Evolutionary conservation across 1,140 invertebrate species (phyloP).

Genomic region (Pseudomyrmex concolor): DNA sequence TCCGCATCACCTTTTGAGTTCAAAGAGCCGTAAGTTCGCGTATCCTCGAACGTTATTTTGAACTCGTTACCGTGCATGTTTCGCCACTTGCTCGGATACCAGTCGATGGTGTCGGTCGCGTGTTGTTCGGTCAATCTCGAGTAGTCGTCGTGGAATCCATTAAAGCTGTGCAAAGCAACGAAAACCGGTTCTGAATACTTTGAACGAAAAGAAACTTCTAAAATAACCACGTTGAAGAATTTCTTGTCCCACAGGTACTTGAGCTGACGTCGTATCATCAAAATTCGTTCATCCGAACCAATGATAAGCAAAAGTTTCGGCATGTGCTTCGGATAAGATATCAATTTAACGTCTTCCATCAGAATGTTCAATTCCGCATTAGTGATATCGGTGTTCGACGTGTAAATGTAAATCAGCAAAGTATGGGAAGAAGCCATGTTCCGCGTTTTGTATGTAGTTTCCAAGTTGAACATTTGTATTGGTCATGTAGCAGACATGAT

Average conservation of each 20-base stretch:
- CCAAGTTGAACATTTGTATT: not conserved
- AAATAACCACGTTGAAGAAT: not conserved
- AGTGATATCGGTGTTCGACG: not conserved
- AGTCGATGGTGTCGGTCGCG: not conserved
- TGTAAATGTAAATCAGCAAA: conserved; percentile 33
- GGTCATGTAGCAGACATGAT: not conserved
- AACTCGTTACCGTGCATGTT: not conserved
- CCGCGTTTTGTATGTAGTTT: no score
- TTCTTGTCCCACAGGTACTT: not conserved
- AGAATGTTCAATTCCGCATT: not conserved
- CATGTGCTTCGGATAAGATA: conserved; percentile 18
- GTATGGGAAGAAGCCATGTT: conserved; percentile 25
- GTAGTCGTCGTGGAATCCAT: conserved; percentile 13
- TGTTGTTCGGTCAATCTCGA: not conserved
- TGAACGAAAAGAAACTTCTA: conserved; percentile 1
- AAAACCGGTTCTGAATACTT: not conserved
- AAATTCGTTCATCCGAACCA: not conserved
- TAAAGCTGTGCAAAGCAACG: conserved; percentile 6
- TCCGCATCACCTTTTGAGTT: not conserved
- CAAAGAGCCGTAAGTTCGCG: conserved; percentile 1
- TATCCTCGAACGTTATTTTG: not conserved
- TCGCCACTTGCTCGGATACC: conserved; percentile 8
- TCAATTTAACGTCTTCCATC: not conserved
- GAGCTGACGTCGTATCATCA: conserved; percentile 3
- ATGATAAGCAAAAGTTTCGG: conserved; percentile 24